Conservation (phyloP, 2,113 vertebrate species). For the Tetrao urogallus region DNA sequence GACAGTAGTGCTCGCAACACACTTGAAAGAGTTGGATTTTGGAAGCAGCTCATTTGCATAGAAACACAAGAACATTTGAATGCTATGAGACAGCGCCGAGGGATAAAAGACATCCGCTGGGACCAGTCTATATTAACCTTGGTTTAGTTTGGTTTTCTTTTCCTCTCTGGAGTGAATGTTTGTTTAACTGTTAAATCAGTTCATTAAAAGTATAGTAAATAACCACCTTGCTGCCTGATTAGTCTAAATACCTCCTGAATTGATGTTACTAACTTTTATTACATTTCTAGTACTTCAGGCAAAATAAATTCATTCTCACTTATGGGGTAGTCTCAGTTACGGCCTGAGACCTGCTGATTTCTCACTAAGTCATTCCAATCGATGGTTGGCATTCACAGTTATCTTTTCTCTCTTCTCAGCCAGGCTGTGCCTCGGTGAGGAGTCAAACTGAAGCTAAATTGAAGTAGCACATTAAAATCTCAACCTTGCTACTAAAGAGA, state of each 20-base stretch:
- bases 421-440: slow-evolving; percentile 23
- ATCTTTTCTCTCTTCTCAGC: neutral
- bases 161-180: slow-evolving; percentile 1
- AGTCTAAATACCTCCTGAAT: slow-evolving; percentile 6
- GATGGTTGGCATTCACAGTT: slow-evolving; percentile 12
- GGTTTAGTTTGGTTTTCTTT: slow-evolving; percentile 8
- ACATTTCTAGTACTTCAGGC: slow-evolving; percentile 22
- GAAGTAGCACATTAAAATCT: slow-evolving; percentile 45
- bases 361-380: slow-evolving; percentile 43
- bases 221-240: neutral
- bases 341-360: slow-evolving; percentile 25
- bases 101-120: slow-evolving; percentile 26
- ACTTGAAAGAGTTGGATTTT: slow-evolving; percentile 65
- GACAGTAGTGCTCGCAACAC: slow-evolving; percentile 29
- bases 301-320: slow-evolving; percentile 29
- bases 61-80: slow-evolving; percentile 48
- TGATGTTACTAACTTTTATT: slow-evolving; percentile 13
- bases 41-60: slow-evolving; percentile 54
- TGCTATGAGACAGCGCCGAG: slow-evolving; percentile 25
- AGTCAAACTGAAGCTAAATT: slow-evolving; percentile 36
- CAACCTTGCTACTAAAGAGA: slow-evolving; percentile 43
- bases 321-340: slow-evolving; percentile 37
- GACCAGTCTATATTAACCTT: slow-evolving; percentile 36
- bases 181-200: slow-evolving; percentile 21
- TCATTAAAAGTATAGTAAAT: neutral